These are phyloP conservation scores for Thumatha senex DNA, from an alignment of 2,888 invertebrate genomes.

Conservation along the genomic window DNA sequence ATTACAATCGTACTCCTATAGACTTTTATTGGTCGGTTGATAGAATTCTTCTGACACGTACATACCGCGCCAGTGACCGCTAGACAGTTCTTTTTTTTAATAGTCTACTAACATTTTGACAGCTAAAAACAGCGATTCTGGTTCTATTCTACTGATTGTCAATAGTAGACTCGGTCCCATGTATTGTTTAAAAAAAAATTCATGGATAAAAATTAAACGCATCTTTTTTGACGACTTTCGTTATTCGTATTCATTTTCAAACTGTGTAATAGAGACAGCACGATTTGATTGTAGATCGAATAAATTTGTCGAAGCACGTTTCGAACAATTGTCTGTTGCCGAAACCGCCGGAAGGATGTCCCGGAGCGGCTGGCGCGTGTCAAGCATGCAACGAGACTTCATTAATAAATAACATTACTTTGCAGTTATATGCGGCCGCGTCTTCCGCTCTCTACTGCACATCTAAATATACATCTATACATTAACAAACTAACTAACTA, in stretches of 20 bases:
- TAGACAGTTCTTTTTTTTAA: no score
- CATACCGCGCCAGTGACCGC: no score
- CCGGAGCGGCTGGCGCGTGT: constrained; percentile 48
- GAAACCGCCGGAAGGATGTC: constrained; percentile 69
- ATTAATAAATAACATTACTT: constrained; percentile 20
- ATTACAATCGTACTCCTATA: no score
- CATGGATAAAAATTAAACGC: no score
- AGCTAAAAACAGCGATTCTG: no score
- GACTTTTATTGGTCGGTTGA: no score
- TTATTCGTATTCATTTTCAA: constrained; percentile 26
- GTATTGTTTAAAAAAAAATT: no score
- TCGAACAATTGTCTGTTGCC: constrained; percentile 51
- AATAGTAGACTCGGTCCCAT: no score
- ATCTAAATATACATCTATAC: background rate
- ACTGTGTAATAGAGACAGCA: constrained; percentile 16
- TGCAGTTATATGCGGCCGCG: constrained; percentile 15
- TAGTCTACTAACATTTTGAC: no score
- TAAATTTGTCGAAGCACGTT: constrained; percentile 53
- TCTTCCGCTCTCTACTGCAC: constrained; percentile 1
- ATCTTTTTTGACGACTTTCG: constrained; percentile 6
- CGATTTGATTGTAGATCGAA: constrained; percentile 10
- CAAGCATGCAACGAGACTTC: constrained; percentile 34
- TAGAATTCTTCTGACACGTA: no score
- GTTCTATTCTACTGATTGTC: no score
- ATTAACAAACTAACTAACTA: background rate